A percentile compares a stretch with the other conserved stretches of the same genome.
Evolutionary conservation across 2,113 vertebrate genomes (phyloP).

Genomic region (Benitochromis conjunctus): DNA sequence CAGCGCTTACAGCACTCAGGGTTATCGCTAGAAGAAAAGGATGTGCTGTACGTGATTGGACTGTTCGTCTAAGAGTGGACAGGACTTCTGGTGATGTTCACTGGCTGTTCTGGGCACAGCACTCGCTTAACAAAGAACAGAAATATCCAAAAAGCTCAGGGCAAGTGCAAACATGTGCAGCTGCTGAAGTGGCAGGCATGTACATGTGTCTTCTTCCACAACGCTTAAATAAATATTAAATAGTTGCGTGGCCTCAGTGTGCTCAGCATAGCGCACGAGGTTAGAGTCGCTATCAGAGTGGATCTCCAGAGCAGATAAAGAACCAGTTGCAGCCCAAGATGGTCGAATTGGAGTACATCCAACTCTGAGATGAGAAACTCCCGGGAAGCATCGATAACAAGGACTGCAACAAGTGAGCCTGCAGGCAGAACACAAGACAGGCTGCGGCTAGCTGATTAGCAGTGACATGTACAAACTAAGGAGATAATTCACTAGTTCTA

Average conservation of each 20-base stretch:
- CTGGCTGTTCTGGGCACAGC: not conserved
- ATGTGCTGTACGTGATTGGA: not conserved
- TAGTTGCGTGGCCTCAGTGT: not conserved
- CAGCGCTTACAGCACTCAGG: not conserved
- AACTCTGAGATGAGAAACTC: not conserved
- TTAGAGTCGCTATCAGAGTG: not conserved
- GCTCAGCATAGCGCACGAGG: not conserved
- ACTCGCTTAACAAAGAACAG: not conserved
- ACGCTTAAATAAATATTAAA: not conserved
- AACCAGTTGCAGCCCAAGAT: rapidly evolving
- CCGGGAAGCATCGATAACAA: not conserved
- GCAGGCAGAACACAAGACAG: not conserved
- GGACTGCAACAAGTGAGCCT: not conserved
- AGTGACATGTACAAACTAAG: not conserved
- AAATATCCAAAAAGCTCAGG: not conserved
- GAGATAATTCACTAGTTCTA: not conserved
- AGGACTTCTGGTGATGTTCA: not conserved
- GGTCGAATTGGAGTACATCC: not conserved
- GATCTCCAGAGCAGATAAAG: not conserved
- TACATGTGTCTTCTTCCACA: rapidly evolving
- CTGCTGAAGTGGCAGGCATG: not conserved
- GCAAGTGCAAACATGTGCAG: not conserved
- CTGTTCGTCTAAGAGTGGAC: not conserved
- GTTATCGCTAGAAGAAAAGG: not conserved
- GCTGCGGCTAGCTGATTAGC: not conserved